Conservation (phyloP, 2,888 invertebrate species). For the Idaea aversata region DNA sequence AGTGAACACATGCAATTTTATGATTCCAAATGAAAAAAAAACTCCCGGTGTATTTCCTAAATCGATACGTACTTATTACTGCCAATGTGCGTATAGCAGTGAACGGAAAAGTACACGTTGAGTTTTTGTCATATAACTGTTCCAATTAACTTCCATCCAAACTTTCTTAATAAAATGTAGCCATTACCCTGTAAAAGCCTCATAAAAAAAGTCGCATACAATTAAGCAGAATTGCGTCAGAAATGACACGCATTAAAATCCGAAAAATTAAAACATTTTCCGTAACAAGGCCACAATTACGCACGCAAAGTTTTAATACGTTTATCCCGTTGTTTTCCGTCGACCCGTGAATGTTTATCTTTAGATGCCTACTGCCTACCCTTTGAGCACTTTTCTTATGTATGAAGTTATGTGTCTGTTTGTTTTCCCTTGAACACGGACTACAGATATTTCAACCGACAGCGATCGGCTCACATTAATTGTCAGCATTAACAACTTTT, state of each 20-base stretch:
- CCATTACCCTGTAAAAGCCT: background rate
- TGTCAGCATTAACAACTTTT: too few relatives aligned
- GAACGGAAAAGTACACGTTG: too few relatives aligned
- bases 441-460: background rate
- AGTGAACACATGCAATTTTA: too few relatives aligned
- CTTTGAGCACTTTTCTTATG: conserved; percentile 32
- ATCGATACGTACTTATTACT: too few relatives aligned
- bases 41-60: too few relatives aligned
- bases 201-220: background rate
- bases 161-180: background rate
- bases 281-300: conserved; percentile 48
- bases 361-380: conserved; percentile 31
- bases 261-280: conserved; percentile 42
- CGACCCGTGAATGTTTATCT: conserved; percentile 37
- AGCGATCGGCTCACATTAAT: too few relatives aligned
- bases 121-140: background rate
- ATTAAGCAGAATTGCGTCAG: background rate
- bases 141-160: background rate
- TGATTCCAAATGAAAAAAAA: too few relatives aligned
- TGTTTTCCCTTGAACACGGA: conserved; percentile 22
- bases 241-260: conserved; percentile 28
- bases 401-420: conserved; percentile 16
- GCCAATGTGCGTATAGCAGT: too few relatives aligned
- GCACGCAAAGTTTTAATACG: conserved; percentile 53
- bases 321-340: conserved; percentile 38